Base-by-base conservation (phyloP, 2,113 vertebrate species). In the Bostrychus sinensis region DNA sequence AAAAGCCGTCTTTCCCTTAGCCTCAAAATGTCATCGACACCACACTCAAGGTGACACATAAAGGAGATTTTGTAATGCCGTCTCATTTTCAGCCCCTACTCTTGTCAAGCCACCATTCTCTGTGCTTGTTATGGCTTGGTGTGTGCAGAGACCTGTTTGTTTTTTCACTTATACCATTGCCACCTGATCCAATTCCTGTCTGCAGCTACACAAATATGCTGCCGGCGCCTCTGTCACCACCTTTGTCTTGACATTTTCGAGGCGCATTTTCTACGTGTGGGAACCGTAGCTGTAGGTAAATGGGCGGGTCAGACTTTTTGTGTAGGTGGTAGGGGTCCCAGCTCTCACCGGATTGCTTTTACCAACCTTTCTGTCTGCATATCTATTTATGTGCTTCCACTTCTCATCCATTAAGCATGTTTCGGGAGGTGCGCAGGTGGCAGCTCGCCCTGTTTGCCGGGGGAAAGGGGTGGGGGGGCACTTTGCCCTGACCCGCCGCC, bases 171-270 rank as follows among this genome's bases (percentile, higher is more conserved):
- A 22, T 22, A 14, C n/a, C 19, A 8, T 51, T 0, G 5, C 42
- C 42, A 71, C 77, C 61, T 54, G 55, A 85, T 85, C 59, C 66
- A 37, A 37, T 76, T 72, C 66, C 28, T 63, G 71, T 78, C 59
- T 70, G 57, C 66, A 68, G 75, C 60, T 76, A 57, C 77, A 77
- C 78, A 72, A 53, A 73, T 60, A 76, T 6, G 22, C 77, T 68
- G 28, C 66, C 23, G 59, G 54, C 63, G 39, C 25, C 60, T 30
- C 62, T 8, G 3, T 45, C 66, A 62, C 70, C 73, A 69, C 79
- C 81, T 71, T 66, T 53, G 70, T 73, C 80, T 74, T 77, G 83
- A 88, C 86, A 84, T 88, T 83, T 87, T 51, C 72, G 43, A 81
- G 76, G 58, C 73, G 65, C 80, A 67, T 87, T 85, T n/a, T 83